Percentiles rank a stretch among this genome's conserved stretches.
Evolutionary conservation across 2,888 invertebrate species (phyloP).

Genomic region (Lasioglossum marginatum): DNA sequence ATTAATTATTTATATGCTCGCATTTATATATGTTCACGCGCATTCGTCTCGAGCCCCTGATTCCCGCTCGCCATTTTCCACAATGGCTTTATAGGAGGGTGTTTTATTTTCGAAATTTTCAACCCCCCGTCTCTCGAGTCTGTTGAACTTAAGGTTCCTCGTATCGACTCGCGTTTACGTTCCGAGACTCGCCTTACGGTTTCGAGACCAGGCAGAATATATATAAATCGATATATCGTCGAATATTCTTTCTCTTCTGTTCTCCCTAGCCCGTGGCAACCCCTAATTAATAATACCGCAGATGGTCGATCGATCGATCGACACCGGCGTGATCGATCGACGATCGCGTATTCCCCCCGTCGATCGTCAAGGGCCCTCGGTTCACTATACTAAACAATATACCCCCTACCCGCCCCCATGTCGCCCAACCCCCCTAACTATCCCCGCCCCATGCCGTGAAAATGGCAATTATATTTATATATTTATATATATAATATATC

Average conservation of each 20-base stretch:
- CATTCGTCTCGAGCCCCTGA: constrained; percentile 31
- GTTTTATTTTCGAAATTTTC: neutral
- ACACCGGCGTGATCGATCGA: constrained; percentile 52
- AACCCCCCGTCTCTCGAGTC: neutral
- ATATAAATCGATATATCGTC: constrained; percentile 74
- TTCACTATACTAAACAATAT: constrained; percentile 41
- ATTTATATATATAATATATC: constrained; percentile 67
- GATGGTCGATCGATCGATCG: constrained; percentile 67
- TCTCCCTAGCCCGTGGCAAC: constrained; percentile 33
- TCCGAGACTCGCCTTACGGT: constrained; percentile 27
- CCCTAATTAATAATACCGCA: constrained; percentile 65
- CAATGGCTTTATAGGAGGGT: neutral
- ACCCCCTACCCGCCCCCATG: constrained; percentile 6
- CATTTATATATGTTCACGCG: constrained; percentile 58
- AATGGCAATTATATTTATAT: constrained; percentile 64
- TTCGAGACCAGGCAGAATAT: constrained; percentile 51
- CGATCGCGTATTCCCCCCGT: constrained; percentile 46
- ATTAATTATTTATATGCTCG: constrained; percentile 57
- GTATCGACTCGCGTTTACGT: neutral
- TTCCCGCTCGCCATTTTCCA: neutral
- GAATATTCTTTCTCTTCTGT: constrained; percentile 60
- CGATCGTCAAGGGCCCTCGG: constrained; percentile 30
- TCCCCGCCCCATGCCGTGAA: constrained; percentile 45
- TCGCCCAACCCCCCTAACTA: constrained; percentile 29
- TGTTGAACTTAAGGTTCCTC: neutral